Base-by-base conservation (phyloP, 2,888 invertebrate genomes). In the Ferdinandea cuprea region DNA sequence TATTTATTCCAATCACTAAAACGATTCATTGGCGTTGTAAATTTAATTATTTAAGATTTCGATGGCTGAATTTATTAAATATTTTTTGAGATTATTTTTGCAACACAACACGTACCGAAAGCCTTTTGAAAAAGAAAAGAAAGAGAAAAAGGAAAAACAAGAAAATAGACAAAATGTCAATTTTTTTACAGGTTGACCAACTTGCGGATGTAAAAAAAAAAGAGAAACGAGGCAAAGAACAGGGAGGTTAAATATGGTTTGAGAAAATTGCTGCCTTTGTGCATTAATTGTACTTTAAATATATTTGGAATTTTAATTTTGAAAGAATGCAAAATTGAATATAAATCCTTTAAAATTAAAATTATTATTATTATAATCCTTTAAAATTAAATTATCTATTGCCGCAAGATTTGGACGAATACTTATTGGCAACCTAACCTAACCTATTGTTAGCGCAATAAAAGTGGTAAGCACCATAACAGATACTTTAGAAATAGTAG, bases 121-220 rank as follows among this genome's bases (percentile, higher is more conserved):
- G 88, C 89, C 88, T 87, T 86, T 80, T 88, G 87, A 88, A 89
- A 88, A 89, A 89, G 88, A 89, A 89, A 90, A 89, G 89, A 89
- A 88, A 87, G 87, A 87, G 85, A 85, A 87, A 87, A 56, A 73
- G 89, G 86, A 81, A 81, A 81, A 71, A 77, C 71, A 81, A 71
- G 77, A 77, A 81, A 68, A 77, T 35, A 61, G 35, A 35, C 25
- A 76, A 81, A 81, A 81, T 81, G 81, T 77, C 81, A 81, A 15
- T 59, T 66, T 17, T n/a, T 11, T 13, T 0, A 1, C 71, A 77
- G 52, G 40, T 0, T 0, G 37, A 19, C 77, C 81, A 81, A 81
- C 54, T 0, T 6, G 0, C 1, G 21, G 30, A 69, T 74, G 0
- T 35, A 25, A 56, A 46, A 61, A 37, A 15, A 1, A 7, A 3